phyloP scores from a whole-genome alignment of 2,113 vertebrate genomes.

The Neofelis nebulosa region DNA sequence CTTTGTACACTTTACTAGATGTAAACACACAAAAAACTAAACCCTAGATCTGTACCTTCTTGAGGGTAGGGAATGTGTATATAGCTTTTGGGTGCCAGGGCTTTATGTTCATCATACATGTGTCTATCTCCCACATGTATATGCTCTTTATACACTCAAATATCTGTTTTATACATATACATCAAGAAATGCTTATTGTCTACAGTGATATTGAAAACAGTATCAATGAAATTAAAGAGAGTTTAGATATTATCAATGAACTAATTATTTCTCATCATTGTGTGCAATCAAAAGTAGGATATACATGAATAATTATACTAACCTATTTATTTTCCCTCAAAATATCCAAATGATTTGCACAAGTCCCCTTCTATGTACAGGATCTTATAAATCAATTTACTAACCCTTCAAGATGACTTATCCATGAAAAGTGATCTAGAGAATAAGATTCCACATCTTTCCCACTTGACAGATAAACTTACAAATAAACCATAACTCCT shows the following conservation, averaged over 20 bases:
- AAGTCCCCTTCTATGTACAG: not conserved
- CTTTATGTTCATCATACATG: not conserved
- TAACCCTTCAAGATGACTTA: not conserved
- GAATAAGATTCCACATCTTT: slow-evolving; percentile 23
- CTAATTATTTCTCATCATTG: not conserved
- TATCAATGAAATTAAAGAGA: not conserved
- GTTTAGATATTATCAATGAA: not conserved
- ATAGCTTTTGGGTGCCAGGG: not conserved
- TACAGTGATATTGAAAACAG: not conserved
- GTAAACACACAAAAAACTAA: not conserved
- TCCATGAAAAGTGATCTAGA: not conserved
- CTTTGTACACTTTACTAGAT: not conserved
- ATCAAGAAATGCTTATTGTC: not conserved
- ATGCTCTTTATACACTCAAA: not conserved
- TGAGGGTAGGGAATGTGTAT: not conserved
- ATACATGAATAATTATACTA: not conserved
- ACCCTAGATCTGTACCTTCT: not conserved
- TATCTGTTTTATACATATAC: not conserved
- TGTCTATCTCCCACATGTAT: not conserved
- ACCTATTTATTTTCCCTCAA: slow-evolving; percentile 41
- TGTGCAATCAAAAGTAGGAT: not conserved
- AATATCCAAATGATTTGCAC: not conserved
- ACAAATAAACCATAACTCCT: slow-evolving; percentile 29
- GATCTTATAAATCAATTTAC: slow-evolving; percentile 6
- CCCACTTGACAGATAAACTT: slow-evolving; percentile 12